Percentiles rank a stretch among this genome's conserved stretches.
phyloP scores from a whole-genome alignment of 2,888 invertebrate species.

The Ptychoptera contaminata region DNA sequence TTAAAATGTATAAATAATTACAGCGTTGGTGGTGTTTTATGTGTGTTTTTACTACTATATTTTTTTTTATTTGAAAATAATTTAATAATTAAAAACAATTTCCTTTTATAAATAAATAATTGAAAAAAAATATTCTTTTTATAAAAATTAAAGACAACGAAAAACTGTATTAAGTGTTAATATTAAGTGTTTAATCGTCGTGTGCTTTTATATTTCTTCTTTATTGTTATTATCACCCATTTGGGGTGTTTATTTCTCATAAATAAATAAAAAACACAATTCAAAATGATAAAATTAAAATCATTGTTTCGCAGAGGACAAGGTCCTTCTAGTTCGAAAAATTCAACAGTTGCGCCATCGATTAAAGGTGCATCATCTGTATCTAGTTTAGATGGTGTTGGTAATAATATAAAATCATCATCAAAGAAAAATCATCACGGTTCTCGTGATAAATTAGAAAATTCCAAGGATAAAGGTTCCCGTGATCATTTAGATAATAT shows the following conservation, averaged over 20 bases:
- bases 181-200: too few species aligned
- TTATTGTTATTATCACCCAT: too few species aligned
- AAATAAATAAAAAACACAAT: background rate
- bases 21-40: too few species aligned
- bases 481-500: slow-evolving; percentile 30
- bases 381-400: slow-evolving; percentile 47
- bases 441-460: slow-evolving; percentile 33
- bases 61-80: too few species aligned
- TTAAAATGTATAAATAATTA: too few species aligned
- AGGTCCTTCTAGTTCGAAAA: slow-evolving; percentile 31
- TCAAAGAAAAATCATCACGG: slow-evolving; percentile 21
- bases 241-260: background rate
- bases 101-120: too few species aligned
- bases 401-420: slow-evolving; percentile 20
- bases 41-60: too few species aligned
- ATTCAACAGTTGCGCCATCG: slow-evolving; percentile 10
- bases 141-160: too few species aligned
- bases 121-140: too few species aligned
- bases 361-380: slow-evolving; percentile 37
- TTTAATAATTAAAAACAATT: too few species aligned
- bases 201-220: too few species aligned
- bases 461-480: slow-evolving; percentile 28
- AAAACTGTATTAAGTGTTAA: too few species aligned
- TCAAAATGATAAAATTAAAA: slow-evolving; percentile 79
- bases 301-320: slow-evolving; percentile 82